phyloP scores from a whole-genome alignment of 2,888 invertebrate species.

The Notodonta ziczac region DNA sequence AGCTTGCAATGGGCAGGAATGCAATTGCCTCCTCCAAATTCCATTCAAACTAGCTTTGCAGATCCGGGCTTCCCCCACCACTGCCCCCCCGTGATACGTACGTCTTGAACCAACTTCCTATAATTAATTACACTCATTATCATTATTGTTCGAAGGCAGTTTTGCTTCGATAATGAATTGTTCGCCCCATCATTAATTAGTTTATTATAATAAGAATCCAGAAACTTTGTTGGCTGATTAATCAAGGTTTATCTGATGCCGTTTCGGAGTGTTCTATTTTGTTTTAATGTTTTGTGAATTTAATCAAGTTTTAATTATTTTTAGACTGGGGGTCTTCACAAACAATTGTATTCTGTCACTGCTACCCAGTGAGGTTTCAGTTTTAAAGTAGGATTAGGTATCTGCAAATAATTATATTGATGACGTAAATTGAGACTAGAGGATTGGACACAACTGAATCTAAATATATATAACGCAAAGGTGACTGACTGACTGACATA shows the following conservation, averaged over 20 bases:
- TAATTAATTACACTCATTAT: constrained; percentile 85
- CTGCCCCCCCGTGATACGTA: constrained; percentile 66
- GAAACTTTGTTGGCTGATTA: constrained; percentile 78
- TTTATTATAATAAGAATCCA: constrained; percentile 82
- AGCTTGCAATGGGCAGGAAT: too few species aligned
- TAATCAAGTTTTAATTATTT: constrained; percentile 7
- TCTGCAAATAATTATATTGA: too few species aligned
- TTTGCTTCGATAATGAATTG: constrained; percentile 84
- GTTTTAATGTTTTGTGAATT: constrained; percentile 1
- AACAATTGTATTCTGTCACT: too few species aligned
- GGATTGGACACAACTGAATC: too few species aligned
- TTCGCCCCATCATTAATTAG: constrained; percentile 84
- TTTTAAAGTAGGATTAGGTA: too few species aligned
- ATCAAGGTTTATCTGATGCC: constrained; percentile 81
- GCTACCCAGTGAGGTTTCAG: too few species aligned
- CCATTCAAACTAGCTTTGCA: constrained; percentile 29
- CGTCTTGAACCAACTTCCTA: constrained; percentile 83
- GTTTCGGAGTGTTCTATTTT: constrained; percentile 56
- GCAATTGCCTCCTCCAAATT: constrained; percentile 47
- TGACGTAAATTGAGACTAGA: too few species aligned
- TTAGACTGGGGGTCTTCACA: too few species aligned
- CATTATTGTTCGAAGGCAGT: constrained; percentile 85
- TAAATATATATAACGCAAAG: too few species aligned
- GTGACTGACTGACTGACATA: too few species aligned
- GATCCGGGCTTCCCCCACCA: constrained; percentile 46